phyloP scores from a whole-genome alignment of 2,888 invertebrate genomes.

The Habroteleia sp. region DNA sequence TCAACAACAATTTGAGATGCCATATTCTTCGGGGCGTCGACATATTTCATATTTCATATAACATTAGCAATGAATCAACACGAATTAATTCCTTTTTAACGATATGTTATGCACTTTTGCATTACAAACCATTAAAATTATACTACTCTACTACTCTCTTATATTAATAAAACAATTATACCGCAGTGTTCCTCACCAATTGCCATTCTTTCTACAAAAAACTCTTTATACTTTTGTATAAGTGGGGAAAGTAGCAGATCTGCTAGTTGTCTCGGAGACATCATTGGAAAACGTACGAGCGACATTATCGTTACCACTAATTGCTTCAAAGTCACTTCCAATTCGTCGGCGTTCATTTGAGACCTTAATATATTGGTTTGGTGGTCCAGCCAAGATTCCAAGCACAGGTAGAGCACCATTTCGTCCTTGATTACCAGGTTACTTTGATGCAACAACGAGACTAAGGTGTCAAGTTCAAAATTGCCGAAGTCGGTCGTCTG shows the following conservation, averaged over 20 bases:
- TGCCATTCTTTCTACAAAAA: constrained; percentile 93
- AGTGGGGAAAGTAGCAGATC: constrained; percentile 90
- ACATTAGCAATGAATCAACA: no score
- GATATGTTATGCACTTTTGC: no score
- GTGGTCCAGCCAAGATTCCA: constrained; percentile 89
- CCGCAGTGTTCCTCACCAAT: constrained; percentile 83
- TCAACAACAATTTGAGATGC: no score
- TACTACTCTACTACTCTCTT: no score
- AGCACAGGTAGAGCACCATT: constrained; percentile 89
- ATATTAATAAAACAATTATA: no score
- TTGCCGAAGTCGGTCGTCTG: constrained; percentile 90
- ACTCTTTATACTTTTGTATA: constrained; percentile 91
- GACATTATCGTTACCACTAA: constrained; percentile 89
- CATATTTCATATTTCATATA: no score
- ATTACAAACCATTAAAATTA: no score
- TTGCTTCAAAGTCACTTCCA: constrained; percentile 85
- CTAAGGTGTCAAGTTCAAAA: constrained; percentile 90
- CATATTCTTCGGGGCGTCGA: no score
- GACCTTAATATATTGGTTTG: constrained; percentile 84
- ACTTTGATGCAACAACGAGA: constrained; percentile 90
- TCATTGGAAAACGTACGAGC: constrained; percentile 94
- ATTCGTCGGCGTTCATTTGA: constrained; percentile 78
- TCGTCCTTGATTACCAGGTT: constrained; percentile 95
- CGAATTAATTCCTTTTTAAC: no score
- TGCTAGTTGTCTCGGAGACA: constrained; percentile 93